phyloP scores from a whole-genome alignment of 2,888 invertebrate species.

The Meliscaeva auricollis region DNA sequence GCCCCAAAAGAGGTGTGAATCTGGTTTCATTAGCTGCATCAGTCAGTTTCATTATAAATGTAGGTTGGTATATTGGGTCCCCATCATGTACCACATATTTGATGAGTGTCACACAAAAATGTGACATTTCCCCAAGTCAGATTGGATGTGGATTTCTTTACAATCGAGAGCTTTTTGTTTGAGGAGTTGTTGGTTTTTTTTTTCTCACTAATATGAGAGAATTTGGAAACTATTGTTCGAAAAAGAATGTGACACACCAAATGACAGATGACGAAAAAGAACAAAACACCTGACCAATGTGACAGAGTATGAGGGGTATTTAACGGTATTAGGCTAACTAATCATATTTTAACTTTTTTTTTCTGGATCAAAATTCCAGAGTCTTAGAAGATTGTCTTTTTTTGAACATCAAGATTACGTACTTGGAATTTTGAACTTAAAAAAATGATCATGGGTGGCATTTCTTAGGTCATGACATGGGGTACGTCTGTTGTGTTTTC shows the following conservation, averaged over 20 bases:
- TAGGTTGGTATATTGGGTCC: too few relatives aligned
- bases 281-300: conserved; percentile 69
- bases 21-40: conserved; percentile 69
- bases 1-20: conserved; percentile 72
- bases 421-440: conserved; percentile 24
- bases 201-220: conserved; percentile 20
- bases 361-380: background rate
- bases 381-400: conserved; percentile 30
- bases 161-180: conserved; percentile 42
- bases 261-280: conserved; percentile 68
- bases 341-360: conserved; percentile 64
- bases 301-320: conserved; percentile 44
- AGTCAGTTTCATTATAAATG: background rate
- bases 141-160: background rate
- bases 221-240: conserved; percentile 48
- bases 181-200: background rate
- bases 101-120: conserved; percentile 68
- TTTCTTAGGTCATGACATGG: background rate
- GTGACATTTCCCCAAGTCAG: conserved; percentile 44
- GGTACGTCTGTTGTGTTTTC: background rate
- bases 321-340: conserved; percentile 70
- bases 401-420: conserved; percentile 41
- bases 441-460: conserved; percentile 36
- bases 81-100: conserved; percentile 45
- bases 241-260: conserved; percentile 52